Conservation (phyloP, 2,113 vertebrate species). For the Microcebus ravelobensis region DNA sequence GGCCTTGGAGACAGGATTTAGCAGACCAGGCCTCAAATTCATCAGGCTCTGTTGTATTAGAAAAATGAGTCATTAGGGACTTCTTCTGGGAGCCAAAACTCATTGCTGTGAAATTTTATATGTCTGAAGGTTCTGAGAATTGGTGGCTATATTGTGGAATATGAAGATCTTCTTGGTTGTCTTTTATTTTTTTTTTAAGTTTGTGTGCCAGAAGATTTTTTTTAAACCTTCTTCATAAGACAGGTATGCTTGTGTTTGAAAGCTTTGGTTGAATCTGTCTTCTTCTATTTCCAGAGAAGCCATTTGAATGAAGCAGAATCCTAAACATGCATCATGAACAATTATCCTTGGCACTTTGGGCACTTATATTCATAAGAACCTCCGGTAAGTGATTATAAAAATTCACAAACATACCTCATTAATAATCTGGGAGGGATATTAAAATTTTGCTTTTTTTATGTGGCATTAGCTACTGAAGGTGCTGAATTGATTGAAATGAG, state of each 20-base stretch:
- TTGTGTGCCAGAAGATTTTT: neutral
- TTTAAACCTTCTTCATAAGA: neutral
- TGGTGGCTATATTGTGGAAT: neutral
- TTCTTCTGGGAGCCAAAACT: neutral
- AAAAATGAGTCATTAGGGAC: neutral
- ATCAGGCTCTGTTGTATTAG: neutral
- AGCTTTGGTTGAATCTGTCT: neutral
- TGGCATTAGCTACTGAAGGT: neutral
- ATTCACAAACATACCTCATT: neutral
- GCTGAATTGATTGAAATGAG: neutral
- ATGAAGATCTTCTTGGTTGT: neutral
- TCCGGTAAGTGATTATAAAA: slow-evolving; percentile 53
- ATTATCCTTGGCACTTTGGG: neutral
- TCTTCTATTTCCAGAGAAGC: slow-evolving; percentile 51
- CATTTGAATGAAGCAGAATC: neutral
- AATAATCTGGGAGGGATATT: neutral
- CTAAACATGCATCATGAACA: slow-evolving; percentile 10
- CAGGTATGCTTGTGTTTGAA: neutral
- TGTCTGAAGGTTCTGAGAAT: neutral
- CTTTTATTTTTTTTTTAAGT: neutral
- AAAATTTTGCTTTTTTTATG: neutral
- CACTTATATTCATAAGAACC: neutral
- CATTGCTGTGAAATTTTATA: neutral
- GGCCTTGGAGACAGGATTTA: neutral
- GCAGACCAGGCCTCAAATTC: neutral